Evolutionary conservation across 92 coral and sea anemone genomes (phyloP).

Genomic region (Paragorgia papillata): DNA sequence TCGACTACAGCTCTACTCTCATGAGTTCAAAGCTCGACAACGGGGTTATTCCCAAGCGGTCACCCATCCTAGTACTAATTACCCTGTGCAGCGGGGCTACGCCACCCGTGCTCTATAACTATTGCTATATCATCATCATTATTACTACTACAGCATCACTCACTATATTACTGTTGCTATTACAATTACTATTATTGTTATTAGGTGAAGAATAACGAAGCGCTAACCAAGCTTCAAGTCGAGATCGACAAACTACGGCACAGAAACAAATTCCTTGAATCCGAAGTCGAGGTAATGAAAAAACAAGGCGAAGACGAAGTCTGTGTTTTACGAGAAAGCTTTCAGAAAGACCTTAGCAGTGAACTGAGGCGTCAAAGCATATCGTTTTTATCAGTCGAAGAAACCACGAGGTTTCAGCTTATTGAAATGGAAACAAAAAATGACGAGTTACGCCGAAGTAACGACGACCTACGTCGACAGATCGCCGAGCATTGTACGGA

Average conservation of each 20-base stretch:
- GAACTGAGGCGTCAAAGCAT: slow-evolving; percentile 28
- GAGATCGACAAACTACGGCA: slow-evolving; percentile 30
- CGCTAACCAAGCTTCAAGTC: slow-evolving; percentile 1
- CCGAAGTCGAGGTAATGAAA: slow-evolving; percentile 24
- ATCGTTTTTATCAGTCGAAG: slow-evolving; percentile 17
- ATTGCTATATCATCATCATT: too few relatives aligned
- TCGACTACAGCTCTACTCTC: too few relatives aligned
- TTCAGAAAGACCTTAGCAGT: slow-evolving; percentile 18
- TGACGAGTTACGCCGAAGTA: slow-evolving; percentile 12
- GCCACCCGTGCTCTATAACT: too few relatives aligned
- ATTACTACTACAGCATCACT: too few relatives aligned
- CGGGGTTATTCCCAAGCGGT: too few relatives aligned
- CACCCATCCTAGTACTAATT: too few relatives aligned
- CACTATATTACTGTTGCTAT: too few relatives aligned
- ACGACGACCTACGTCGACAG: slow-evolving; percentile 24
- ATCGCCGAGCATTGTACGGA: slow-evolving; percentile 30
- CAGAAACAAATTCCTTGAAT: slow-evolving; percentile 20
- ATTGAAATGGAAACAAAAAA: slow-evolving; percentile 16
- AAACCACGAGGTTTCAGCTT: slow-evolving; percentile 12
- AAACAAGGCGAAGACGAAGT: slow-evolving; percentile 40
- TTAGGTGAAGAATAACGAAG: slow-evolving; percentile 13
- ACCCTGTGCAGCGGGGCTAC: too few relatives aligned
- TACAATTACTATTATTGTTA: too few relatives aligned
- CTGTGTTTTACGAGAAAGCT: slow-evolving; percentile 22
- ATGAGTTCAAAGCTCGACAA: too few relatives aligned